Conservation (phyloP, 2,797 vertebrate genomes). For the Sparus aurata region DNA sequence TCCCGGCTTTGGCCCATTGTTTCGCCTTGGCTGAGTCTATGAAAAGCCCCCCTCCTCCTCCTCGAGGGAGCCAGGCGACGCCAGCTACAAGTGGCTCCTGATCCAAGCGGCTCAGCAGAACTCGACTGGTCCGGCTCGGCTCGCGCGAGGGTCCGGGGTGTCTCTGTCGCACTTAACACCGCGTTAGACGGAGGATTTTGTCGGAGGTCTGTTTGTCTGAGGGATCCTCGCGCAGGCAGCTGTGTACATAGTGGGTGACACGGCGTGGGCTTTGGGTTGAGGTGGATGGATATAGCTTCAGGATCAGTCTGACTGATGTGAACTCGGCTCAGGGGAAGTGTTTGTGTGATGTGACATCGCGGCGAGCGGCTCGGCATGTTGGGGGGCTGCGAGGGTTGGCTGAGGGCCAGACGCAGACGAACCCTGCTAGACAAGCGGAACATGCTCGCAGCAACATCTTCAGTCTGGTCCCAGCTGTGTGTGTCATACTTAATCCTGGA, state of each 20-base stretch:
- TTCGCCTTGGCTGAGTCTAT: conserved; percentile 60
- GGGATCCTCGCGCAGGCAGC: conserved; percentile 55
- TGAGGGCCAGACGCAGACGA: conserved; percentile 69
- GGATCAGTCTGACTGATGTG: conserved; percentile 69
- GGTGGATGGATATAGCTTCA: conserved; percentile 63
- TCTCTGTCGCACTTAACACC: conserved; percentile 43
- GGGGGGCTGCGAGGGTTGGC: conserved; percentile 67
- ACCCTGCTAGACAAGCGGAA: conserved; percentile 79
- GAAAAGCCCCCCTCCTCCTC: conserved; percentile 41
- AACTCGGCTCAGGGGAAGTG: conserved; percentile 65
- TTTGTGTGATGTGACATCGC: conserved; percentile 76
- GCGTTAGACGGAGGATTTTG: conserved; percentile 26
- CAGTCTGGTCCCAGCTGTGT: conserved; percentile 78
- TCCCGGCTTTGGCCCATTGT: conserved; percentile 68
- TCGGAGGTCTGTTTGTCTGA: conserved; percentile 37
- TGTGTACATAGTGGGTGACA: conserved; percentile 52
- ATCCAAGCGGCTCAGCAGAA: conserved; percentile 54
- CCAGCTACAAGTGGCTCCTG: conserved; percentile 74
- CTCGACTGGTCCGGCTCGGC: conserved; percentile 51
- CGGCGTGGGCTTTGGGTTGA: conserved; percentile 46
- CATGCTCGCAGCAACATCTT: conserved; percentile 80
- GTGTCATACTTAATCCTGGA: conserved; percentile 79
- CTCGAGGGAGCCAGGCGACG: conserved; percentile 44
- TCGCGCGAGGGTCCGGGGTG: conserved; percentile 25
- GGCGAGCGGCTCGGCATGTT: conserved; percentile 62